Conservation (phyloP, 2,113 vertebrate species). For the Muscicapa adusta region DNA sequence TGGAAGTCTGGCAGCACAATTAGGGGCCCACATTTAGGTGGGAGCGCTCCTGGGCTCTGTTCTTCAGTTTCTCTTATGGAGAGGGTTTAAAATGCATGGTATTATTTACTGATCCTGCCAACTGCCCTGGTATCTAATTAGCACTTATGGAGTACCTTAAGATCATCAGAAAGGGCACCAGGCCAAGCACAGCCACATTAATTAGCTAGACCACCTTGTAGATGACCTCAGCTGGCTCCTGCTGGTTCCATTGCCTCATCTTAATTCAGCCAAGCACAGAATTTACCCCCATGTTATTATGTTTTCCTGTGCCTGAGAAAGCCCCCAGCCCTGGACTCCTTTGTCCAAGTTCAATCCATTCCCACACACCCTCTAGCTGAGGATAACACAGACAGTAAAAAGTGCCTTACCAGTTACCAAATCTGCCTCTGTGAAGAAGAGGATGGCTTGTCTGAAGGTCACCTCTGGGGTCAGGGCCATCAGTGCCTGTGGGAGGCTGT, state of each 20-base stretch:
- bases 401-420: constrained; percentile 49
- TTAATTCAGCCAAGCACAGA: not conserved
- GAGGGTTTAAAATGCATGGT: not conserved
- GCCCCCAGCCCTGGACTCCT: not conserved
- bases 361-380: not conserved
- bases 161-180: not conserved
- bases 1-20: not conserved
- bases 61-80: not conserved
- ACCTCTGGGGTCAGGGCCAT: constrained; percentile 73
- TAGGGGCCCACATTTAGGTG: not conserved
- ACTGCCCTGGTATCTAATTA: not conserved
- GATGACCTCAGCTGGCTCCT: not conserved
- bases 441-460: constrained; percentile 67
- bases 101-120: not conserved
- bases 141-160: not conserved
- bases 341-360: not conserved
- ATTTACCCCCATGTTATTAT: not conserved
- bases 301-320: not conserved
- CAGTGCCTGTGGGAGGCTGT: constrained; percentile 17
- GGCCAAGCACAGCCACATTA: not conserved
- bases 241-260: not conserved
- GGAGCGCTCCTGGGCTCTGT: not conserved
- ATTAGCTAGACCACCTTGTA: not conserved
- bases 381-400: not conserved
- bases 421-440: constrained; percentile 72